phyloP scores from a whole-genome alignment of 53 echinoderm and acorn worm species.

The Pentamera pediparva region DNA sequence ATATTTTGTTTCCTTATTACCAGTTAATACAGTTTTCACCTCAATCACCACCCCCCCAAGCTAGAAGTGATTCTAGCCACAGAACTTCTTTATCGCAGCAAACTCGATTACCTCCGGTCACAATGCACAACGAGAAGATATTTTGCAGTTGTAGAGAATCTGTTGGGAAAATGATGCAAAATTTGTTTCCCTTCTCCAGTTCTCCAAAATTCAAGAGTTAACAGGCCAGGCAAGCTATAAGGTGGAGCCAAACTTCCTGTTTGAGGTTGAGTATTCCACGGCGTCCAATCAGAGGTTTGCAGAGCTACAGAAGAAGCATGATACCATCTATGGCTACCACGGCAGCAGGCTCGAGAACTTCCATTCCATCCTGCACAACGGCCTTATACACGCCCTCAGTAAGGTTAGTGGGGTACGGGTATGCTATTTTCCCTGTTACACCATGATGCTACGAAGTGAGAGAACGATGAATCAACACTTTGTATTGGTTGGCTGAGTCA shows the following conservation, averaged over 20 bases:
- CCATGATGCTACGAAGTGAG: too few species aligned
- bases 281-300: slow-evolving; percentile 67
- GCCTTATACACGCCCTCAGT: slow-evolving; percentile 84
- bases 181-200: slow-evolving; percentile 34
- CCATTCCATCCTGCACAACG: slow-evolving; percentile 87
- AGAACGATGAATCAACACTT: too few species aligned
- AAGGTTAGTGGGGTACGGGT: too few species aligned
- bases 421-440: too few species aligned
- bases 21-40: too few species aligned
- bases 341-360: slow-evolving; percentile 96
- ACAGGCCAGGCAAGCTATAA: slow-evolving; percentile 85
- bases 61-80: background rate
- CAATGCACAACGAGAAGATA: background rate
- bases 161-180: too few species aligned
- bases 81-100: background rate
- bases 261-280: slow-evolving; percentile 75
- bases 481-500: too few species aligned
- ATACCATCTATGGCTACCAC: slow-evolving; percentile 89
- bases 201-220: slow-evolving; percentile 62
- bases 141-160: background rate
- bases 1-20: too few species aligned
- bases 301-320: slow-evolving; percentile 54
- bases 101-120: background rate
- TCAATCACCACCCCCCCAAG: too few species aligned
- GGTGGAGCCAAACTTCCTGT: slow-evolving; percentile 73